A percentile compares a stretch with the other conserved stretches of the same genome.
Evolutionary conservation across 2,797 vertebrate genomes (phyloP).

Genomic region (Cynopterus sphinx): DNA sequence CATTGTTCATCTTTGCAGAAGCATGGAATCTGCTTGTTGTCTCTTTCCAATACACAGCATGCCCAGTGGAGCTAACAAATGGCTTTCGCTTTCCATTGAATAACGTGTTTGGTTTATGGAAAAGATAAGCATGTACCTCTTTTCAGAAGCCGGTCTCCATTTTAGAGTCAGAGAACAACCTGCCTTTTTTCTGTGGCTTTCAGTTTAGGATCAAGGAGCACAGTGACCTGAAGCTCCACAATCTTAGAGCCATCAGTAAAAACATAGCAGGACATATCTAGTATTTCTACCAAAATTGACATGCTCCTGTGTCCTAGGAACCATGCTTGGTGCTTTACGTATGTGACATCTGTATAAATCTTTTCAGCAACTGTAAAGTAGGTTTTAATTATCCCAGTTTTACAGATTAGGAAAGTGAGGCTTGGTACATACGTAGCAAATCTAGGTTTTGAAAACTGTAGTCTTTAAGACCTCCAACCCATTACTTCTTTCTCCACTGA

Average conservation of each 20-base stretch:
- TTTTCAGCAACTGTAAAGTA: slow-evolving; percentile 7
- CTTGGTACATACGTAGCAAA: not conserved
- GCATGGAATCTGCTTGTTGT: not conserved
- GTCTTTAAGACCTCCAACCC: not conserved
- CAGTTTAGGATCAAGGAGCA: not conserved
- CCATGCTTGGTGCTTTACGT: not conserved
- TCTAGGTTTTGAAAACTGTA: slow-evolving; percentile 19
- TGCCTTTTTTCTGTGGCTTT: not conserved
- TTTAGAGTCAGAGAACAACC: not conserved
- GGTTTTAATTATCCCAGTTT: slow-evolving; percentile 26
- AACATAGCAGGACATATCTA: not conserved
- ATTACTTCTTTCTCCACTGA: not conserved
- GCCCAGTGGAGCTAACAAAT: not conserved
- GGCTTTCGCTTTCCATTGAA: not conserved
- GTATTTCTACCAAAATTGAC: not conserved
- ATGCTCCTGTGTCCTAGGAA: not conserved
- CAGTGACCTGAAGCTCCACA: not conserved
- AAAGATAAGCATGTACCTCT: not conserved
- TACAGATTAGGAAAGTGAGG: not conserved
- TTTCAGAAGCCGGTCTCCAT: not conserved
- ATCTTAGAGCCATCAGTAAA: not conserved
- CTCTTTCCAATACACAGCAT: not conserved
- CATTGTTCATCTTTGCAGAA: not conserved
- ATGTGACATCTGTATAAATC: not conserved
- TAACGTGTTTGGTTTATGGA: not conserved